These are phyloP conservation scores for Drymonia ruficornis DNA, from an alignment of 2,888 invertebrate species.

Conservation along the genomic window DNA sequence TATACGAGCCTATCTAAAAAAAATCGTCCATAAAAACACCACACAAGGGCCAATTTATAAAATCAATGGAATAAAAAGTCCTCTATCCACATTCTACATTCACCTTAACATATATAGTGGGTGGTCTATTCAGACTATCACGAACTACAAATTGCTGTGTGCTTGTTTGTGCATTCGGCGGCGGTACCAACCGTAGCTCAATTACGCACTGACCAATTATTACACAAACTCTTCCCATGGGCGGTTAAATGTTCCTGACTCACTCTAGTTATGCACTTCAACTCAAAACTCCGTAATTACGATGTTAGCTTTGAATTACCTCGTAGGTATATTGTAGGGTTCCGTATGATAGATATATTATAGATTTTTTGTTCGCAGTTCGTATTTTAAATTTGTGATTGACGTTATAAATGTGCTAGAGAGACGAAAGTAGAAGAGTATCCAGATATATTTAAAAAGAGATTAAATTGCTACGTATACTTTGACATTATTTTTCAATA, in stretches of 20 bases:
- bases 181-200: conserved; percentile 55
- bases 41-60: no score
- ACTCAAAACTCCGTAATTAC: conserved; percentile 55
- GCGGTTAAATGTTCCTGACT: conserved; percentile 23
- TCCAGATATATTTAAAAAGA: no score
- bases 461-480: no score
- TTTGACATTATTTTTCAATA: no score
- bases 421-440: no score
- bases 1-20: no score
- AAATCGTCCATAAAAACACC: no score
- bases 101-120: conserved; percentile 44
- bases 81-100: not conserved
- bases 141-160: conserved; percentile 62
- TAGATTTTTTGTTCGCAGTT: conserved; percentile 13
- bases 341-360: conserved; percentile 11
- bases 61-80: no score
- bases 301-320: conserved; percentile 54
- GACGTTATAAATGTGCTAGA: not conserved
- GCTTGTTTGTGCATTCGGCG: conserved; percentile 54
- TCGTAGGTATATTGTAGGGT: conserved; percentile 44
- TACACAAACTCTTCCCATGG: conserved; percentile 63
- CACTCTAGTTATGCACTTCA: conserved; percentile 44
- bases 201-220: conserved; percentile 67
- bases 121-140: conserved; percentile 60
- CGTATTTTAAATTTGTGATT: conserved; percentile 1